Evolutionary conservation across 1,140 invertebrate genomes (phyloP).

Genomic region (Halesus radiatus): DNA sequence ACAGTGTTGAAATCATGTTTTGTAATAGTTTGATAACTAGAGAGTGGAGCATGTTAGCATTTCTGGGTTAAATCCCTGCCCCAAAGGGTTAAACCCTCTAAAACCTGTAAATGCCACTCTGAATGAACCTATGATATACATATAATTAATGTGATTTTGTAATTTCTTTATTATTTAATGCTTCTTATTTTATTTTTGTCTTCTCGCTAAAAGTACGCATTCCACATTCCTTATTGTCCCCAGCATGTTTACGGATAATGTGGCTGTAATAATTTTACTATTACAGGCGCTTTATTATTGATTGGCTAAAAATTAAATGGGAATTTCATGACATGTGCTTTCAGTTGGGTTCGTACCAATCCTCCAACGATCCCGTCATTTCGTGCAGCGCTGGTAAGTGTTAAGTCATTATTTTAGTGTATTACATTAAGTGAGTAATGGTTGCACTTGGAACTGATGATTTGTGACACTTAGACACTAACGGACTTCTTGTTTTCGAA

Average conservation of each 20-base stretch:
- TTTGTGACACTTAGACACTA: slow-evolving; percentile 30
- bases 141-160: no score
- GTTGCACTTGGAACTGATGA: slow-evolving; percentile 40
- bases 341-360: slow-evolving; percentile 15
- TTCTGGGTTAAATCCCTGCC: no score
- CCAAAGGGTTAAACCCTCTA: no score
- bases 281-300: neutral
- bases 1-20: no score
- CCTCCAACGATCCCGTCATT: neutral
- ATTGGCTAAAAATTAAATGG: slow-evolving; percentile 14
- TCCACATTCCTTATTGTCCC: no score
- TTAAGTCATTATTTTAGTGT: slow-evolving; percentile 43
- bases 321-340: slow-evolving; percentile 23
- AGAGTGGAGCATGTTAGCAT: no score
- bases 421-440: slow-evolving; percentile 36
- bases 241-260: neutral
- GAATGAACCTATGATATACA: no score
- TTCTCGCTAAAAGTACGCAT: no score
- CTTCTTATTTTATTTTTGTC: no score
- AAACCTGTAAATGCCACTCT: no score
- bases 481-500: slow-evolving; percentile 14
- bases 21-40: no score
- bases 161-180: no score
- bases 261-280: neutral
- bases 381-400: slow-evolving; percentile 30